Percentiles rank a stretch among this genome's conserved stretches.
Conservation (phyloP, 2,113 vertebrate species). For the Uropsilus gracilis region DNA sequence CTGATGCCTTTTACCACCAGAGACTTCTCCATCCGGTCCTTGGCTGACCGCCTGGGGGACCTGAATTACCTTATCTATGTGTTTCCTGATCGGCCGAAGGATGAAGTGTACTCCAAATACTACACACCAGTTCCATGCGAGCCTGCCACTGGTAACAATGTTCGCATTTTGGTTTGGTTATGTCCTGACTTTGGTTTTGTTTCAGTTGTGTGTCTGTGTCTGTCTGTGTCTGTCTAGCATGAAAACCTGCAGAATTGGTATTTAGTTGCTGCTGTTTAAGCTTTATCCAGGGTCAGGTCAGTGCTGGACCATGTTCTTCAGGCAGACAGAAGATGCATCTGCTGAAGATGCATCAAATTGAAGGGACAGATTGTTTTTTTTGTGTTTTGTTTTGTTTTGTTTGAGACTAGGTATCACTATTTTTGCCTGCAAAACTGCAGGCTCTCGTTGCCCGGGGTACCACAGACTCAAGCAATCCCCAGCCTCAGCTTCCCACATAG, state of each 20-base stretch:
- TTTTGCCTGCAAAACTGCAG: no score
- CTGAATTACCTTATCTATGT: constrained; percentile 97
- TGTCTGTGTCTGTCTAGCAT: not conserved
- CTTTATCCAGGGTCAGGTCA: not conserved
- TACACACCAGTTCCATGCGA: constrained; percentile 97
- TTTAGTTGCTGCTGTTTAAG: not conserved
- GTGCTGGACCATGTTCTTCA: not conserved
- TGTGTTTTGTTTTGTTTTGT: no score
- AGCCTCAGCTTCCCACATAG: no score
- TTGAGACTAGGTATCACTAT: no score
- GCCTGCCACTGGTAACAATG: constrained; percentile 83
- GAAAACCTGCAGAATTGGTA: not conserved
- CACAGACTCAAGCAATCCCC: no score
- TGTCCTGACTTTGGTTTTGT: not conserved
- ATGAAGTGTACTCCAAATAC: constrained; percentile 99
- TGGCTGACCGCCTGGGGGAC: constrained; percentile 97
- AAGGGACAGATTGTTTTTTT: constrained; percentile 6
- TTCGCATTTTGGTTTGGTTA: constrained; percentile 23
- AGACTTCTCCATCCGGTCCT: constrained; percentile 98
- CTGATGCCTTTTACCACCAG: constrained; percentile 99
- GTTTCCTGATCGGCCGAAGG: constrained; percentile 96
- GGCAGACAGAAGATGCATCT: not conserved
- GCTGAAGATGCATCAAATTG: not conserved
- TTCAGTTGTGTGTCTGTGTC: not conserved
- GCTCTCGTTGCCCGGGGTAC: no score